phyloP scores from a whole-genome alignment of 2,888 invertebrate genomes.

The Synanthedon andrenaeformis region DNA sequence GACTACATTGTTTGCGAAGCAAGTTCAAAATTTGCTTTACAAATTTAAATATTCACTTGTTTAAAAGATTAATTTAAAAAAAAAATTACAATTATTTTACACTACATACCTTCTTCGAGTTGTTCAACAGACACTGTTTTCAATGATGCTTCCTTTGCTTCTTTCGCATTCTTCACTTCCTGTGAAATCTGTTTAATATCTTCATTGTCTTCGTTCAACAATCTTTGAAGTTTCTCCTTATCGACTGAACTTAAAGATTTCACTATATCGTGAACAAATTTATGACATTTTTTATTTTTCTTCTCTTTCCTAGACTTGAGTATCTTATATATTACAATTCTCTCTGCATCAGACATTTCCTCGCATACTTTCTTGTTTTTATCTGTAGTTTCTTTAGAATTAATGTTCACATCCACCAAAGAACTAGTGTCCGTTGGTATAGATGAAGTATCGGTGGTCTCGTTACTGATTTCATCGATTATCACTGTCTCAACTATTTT shows the following conservation, averaged over 20 bases:
- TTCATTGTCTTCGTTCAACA: neutral
- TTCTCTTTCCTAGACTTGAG: constrained; percentile 35
- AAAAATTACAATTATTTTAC: neutral
- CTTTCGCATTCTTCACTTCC: neutral
- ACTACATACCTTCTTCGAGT: constrained; percentile 31
- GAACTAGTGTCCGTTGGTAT: constrained; percentile 36
- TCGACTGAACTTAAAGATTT: neutral
- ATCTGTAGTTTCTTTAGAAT: constrained; percentile 2
- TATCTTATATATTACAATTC: constrained; percentile 57
- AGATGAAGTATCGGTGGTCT: constrained; percentile 24
- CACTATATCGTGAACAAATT: constrained; percentile 20
- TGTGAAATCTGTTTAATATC: neutral
- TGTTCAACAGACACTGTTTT: constrained; percentile 6
- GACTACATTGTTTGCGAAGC: no score
- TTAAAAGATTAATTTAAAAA: no score
- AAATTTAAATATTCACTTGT: no score
- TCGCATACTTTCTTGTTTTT: constrained; percentile 11
- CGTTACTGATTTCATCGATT: constrained; percentile 22
- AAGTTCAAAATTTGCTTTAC: no score
- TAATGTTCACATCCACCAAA: constrained; percentile 16
- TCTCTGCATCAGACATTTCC: constrained; percentile 40
- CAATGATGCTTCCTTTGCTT: neutral
- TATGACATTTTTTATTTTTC: constrained; percentile 15
- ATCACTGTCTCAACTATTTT: constrained; percentile 27
- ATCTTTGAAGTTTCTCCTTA: constrained; percentile 1